phyloP scores from a whole-genome alignment of 1,140 invertebrate genomes.

The Hetaerina americana region DNA sequence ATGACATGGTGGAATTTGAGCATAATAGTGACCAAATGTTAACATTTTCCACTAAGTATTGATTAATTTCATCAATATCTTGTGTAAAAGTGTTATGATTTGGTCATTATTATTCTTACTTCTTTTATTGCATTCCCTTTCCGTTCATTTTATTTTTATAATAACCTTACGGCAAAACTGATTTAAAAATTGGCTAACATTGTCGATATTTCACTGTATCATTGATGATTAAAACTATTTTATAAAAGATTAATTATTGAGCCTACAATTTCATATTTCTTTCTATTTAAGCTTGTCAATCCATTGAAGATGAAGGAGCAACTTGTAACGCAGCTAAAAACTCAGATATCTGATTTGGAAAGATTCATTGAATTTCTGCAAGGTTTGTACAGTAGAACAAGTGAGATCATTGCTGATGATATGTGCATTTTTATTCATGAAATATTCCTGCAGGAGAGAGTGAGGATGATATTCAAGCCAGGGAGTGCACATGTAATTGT shows the following conservation, averaged over 20 bases:
- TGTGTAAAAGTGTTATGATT: too few relatives aligned
- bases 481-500: constrained; percentile 8
- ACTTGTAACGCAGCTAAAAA: constrained; percentile 85
- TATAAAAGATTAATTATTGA: too few relatives aligned
- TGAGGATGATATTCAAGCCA: not conserved
- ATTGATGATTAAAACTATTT: not conserved
- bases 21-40: too few relatives aligned
- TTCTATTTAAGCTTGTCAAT: constrained; percentile 68
- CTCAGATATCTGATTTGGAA: constrained; percentile 93
- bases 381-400: constrained; percentile 32
- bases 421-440: not conserved
- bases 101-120: too few relatives aligned
- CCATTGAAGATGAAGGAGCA: constrained; percentile 94
- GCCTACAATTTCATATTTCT: too few relatives aligned
- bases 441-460: not conserved
- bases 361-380: constrained; percentile 94
- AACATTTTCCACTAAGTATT: too few relatives aligned
- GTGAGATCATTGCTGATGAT: not conserved
- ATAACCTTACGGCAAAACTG: not conserved
- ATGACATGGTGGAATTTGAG: too few relatives aligned
- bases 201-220: constrained; percentile 6
- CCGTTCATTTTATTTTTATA: too few relatives aligned
- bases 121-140: too few relatives aligned
- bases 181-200: not conserved
- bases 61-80: too few relatives aligned